Base-by-base conservation (phyloP, 2,113 vertebrate species). In the Lota lota region DNA sequence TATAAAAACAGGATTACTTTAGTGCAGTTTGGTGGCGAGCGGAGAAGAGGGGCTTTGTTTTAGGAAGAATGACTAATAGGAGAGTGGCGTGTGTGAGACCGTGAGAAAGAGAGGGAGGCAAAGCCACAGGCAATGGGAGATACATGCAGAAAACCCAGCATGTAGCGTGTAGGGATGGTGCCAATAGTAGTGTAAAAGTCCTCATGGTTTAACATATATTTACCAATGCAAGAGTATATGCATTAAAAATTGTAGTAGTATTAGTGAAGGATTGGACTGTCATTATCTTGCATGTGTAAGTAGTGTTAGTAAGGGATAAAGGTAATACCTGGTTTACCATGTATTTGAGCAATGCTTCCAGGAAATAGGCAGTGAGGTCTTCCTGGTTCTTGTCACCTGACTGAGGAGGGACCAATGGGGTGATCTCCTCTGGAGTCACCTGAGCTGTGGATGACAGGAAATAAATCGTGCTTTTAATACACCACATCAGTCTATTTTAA, bases 351-450 rank as follows among this genome's bases (percentile, higher is more conserved):
- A 99, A 93, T 70, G 95, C 97, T 93, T 99, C 97, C 74, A 99
- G 91, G 88, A 98, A 99, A 87, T 96, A 99, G 77, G 96, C 97
- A 67, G 97, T 98, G 76, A 97, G 94, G 88, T 99, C 97, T 84
- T 99, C 97, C 90, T 98, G 97, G 88, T 94, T 96, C 92, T 98
- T 98, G 86, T 99, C 97, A 79, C 96, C 96, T 61, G 97, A 99
- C 84, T 99, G 97, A 0, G 97, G 97, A 75, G 96, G 94, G 73
- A 99, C 97, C 84, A 99, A 90, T 72, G 97, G 97, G 72, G 94
- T 98, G 88, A 99, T 97, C 89, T 99, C 97, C 76, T 99, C 97
- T 89, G 96, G 94, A 68, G 93, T 95, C 57, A 99, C 96, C 93
- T 99, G 97, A 79, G 93, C 97, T 99, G 85, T 62, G 78, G 50